Conservation (phyloP, 2,113 vertebrate species). For the Thinocorus orbignyianus region DNA sequence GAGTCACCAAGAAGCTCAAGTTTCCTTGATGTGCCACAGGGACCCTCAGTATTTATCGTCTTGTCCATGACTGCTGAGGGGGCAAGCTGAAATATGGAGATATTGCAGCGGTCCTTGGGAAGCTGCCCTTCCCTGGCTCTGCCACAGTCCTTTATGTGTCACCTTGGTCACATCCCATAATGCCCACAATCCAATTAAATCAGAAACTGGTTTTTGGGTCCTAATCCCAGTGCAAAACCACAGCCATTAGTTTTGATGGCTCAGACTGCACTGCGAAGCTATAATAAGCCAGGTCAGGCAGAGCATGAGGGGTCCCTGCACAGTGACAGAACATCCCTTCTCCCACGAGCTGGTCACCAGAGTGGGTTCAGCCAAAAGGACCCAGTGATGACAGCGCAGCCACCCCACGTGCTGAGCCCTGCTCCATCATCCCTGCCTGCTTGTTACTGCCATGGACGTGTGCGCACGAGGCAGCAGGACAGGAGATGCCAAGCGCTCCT, state of each 20-base stretch:
- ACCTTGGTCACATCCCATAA: background rate
- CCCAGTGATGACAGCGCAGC: accelerated
- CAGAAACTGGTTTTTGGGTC: background rate
- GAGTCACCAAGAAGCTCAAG: background rate
- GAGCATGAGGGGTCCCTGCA: background rate
- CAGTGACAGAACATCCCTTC: background rate
- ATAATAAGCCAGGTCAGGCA: background rate
- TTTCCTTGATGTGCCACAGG: background rate
- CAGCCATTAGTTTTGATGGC: background rate
- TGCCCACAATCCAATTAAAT: accelerated
- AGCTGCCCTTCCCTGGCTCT: background rate
- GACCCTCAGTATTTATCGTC: background rate
- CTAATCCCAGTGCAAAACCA: background rate
- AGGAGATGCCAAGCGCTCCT: background rate
- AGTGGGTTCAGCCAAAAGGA: background rate
- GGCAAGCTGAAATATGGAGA: background rate
- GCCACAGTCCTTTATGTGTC: background rate
- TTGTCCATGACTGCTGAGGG: background rate
- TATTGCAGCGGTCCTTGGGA: background rate
- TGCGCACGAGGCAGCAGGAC: background rate
- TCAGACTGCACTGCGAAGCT: background rate
- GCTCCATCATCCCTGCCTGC: background rate
- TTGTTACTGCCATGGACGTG: background rate
- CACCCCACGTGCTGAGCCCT: accelerated
- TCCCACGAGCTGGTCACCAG: accelerated